phyloP scores from a whole-genome alignment of 2,797 vertebrate species.

The Microcaecilia unicolor region DNA sequence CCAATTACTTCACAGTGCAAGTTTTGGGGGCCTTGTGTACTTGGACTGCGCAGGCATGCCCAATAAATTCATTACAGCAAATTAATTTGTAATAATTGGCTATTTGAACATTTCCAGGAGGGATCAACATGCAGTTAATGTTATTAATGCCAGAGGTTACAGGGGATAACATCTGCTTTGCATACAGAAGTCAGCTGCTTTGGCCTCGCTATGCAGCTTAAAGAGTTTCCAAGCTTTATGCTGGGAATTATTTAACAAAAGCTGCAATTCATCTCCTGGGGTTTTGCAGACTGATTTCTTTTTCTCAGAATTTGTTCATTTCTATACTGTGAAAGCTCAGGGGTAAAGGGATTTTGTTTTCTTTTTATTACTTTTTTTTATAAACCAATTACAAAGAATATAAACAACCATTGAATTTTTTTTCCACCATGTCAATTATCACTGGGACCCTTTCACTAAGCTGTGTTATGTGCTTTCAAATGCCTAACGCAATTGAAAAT shows the following conservation, averaged over 20 bases:
- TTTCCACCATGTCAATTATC: no score
- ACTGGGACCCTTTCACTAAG: no score
- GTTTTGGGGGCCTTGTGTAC: no score
- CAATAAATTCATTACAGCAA: slow-evolving; percentile 1
- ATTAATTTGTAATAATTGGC: not conserved
- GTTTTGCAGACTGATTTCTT: not conserved
- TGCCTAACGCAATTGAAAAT: no score
- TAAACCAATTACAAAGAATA: no score
- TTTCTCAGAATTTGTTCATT: fast-evolving
- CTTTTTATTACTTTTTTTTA: no score
- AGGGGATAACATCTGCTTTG: not conserved
- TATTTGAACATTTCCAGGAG: not conserved
- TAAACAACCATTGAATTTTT: no score
- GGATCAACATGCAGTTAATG: not conserved
- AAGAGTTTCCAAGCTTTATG: fast-evolving
- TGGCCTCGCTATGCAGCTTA: not conserved
- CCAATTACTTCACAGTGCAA: no score
- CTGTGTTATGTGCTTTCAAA: no score
- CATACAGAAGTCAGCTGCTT: not conserved
- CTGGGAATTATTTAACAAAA: not conserved
- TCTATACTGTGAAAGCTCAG: slow-evolving; percentile 5
- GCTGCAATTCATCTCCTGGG: no score
- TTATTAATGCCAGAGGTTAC: not conserved
- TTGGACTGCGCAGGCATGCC: no score
- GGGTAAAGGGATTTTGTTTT: no score